A percentile compares a stretch with the other conserved stretches of the same genome.
phyloP scores from a whole-genome alignment of 1,140 invertebrate species.

The Eulimnadia texana region DNA sequence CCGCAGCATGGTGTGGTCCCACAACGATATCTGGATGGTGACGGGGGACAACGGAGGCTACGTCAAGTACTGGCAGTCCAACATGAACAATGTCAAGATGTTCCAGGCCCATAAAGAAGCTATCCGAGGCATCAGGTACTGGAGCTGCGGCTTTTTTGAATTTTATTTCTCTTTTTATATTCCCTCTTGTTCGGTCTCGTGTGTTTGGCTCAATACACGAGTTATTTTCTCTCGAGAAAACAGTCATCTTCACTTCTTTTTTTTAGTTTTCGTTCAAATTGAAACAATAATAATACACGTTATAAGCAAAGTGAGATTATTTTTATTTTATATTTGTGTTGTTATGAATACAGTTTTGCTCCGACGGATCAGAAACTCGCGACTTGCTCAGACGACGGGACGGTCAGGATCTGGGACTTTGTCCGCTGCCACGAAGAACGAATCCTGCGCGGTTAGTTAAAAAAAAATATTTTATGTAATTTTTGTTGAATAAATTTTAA shows the following conservation, averaged over 20 bases:
- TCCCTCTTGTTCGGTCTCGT: background rate
- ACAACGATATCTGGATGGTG: slow-evolving; percentile 99
- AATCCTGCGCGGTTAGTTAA: slow-evolving; percentile 64
- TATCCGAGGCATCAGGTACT: slow-evolving; percentile 91
- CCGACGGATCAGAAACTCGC: slow-evolving; percentile 97
- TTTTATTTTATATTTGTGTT: too few relatives aligned
- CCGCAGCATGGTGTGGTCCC: slow-evolving; percentile 97
- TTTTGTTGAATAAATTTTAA: background rate
- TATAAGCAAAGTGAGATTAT: too few relatives aligned
- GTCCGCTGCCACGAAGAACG: slow-evolving; percentile 89
- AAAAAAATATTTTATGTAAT: background rate
- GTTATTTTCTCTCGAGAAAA: background rate
- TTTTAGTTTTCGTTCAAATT: background rate
- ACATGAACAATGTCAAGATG: slow-evolving; percentile 99
- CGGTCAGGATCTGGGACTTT: slow-evolving; percentile 97
- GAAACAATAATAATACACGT: background rate
- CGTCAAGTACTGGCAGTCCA: slow-evolving; percentile 99
- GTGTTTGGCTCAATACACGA: background rate
- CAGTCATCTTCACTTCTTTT: background rate
- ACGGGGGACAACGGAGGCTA: slow-evolving; percentile 97
- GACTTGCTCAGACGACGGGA: slow-evolving; percentile 97
- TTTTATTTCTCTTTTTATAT: slow-evolving; percentile 10
- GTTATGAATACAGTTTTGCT: slow-evolving; percentile 71
- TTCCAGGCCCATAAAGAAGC: slow-evolving; percentile 99
- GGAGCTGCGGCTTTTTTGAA: slow-evolving; percentile 8